Percentiles rank a stretch among this genome's conserved stretches.
phyloP scores from a whole-genome alignment of 2,797 vertebrate genomes.

The Acipenser transmontanus region DNA sequence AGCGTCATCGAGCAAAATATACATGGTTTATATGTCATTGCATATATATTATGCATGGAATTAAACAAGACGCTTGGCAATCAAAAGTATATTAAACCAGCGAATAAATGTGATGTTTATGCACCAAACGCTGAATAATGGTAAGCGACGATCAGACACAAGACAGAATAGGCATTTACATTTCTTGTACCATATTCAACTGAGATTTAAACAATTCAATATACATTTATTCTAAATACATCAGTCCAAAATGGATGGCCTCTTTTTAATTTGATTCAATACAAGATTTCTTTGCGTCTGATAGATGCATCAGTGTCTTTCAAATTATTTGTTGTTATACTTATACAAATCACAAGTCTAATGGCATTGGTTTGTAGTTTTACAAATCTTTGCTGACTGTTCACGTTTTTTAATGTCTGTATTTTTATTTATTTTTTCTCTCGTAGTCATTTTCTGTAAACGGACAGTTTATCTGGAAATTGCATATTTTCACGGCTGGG shows the following conservation, averaged over 20 bases:
- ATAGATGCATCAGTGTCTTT: conserved; percentile 39
- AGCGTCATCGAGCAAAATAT: too few relatives aligned
- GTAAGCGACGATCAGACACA: too few relatives aligned
- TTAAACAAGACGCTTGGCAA: too few relatives aligned
- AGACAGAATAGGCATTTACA: too few relatives aligned
- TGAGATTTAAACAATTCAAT: conserved; percentile 6
- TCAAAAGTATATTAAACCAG: too few relatives aligned
- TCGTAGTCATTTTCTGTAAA: conserved; percentile 7
- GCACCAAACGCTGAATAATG: too few relatives aligned
- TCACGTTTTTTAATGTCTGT: too few relatives aligned
- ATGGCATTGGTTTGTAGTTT: not conserved
- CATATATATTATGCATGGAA: too few relatives aligned
- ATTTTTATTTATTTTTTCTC: too few relatives aligned
- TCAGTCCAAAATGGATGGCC: conserved; percentile 37
- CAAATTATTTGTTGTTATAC: conserved; percentile 32
- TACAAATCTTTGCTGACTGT: not conserved
- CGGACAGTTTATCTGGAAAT: conserved; percentile 68
- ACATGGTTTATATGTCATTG: too few relatives aligned
- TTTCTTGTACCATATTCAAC: too few relatives aligned
- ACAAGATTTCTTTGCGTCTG: conserved; percentile 30
- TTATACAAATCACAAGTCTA: conserved; percentile 18
- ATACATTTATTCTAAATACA: conserved; percentile 27
- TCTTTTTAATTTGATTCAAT: conserved; percentile 44
- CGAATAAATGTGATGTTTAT: too few relatives aligned
- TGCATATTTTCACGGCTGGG: conserved; percentile 69